Conservation (phyloP, 2,113 vertebrate species). For the Bos javanicus region DNA sequence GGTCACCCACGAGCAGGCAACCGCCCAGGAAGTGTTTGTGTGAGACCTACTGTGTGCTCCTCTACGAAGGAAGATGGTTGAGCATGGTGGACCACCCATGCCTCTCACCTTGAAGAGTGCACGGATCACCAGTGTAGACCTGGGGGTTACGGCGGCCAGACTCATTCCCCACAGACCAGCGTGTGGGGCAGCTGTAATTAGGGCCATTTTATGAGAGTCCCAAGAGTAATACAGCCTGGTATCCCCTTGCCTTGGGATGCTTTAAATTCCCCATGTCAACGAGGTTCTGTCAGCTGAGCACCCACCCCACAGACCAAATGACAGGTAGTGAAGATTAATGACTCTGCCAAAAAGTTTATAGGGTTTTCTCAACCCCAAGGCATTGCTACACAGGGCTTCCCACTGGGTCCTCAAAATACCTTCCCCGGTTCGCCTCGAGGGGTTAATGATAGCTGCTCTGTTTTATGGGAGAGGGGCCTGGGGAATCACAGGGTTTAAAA, state of each 20-base stretch:
- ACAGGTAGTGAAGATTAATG: neutral
- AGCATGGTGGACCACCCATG: too few relatives aligned
- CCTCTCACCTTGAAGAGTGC: neutral
- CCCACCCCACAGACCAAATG: neutral
- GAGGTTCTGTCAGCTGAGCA: neutral
- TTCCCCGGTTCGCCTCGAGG: neutral
- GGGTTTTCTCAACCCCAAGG: neutral
- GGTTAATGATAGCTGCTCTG: neutral
- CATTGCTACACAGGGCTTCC: neutral
- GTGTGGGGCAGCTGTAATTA: neutral
- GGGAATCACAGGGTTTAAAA: neutral
- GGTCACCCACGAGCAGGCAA: rapidly evolving
- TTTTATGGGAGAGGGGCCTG: neutral
- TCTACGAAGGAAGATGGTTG: too few relatives aligned
- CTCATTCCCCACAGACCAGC: neutral
- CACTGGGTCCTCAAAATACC: neutral
- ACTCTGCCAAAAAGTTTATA: neutral
- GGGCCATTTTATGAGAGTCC: neutral
- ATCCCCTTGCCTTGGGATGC: neutral
- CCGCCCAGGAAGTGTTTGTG: neutral
- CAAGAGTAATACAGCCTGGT: neutral
- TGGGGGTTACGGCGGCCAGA: neutral
- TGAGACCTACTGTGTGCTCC: neutral
- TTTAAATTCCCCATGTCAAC: neutral
- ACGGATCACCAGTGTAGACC: rapidly evolving